Percentiles rank a stretch among this genome's conserved stretches.
phyloP scores from a whole-genome alignment of 2,113 vertebrate genomes.

The Serilophus lunatus region DNA sequence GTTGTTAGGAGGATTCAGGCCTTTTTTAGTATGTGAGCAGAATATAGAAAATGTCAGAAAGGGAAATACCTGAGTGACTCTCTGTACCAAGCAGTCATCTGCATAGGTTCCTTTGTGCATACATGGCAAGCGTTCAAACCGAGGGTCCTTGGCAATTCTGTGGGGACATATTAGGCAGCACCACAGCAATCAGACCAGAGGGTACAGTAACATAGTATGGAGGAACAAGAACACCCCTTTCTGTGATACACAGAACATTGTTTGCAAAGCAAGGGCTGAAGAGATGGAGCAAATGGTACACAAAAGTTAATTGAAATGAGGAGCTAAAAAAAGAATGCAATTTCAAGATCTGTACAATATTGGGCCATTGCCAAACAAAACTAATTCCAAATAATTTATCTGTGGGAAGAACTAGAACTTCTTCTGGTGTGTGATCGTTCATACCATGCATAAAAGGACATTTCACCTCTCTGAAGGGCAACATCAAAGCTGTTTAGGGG shows the following conservation, averaged over 20 bases:
- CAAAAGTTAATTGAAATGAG: background rate
- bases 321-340: background rate
- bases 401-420: background rate
- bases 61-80: conserved; percentile 90
- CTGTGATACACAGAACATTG: background rate
- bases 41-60: background rate
- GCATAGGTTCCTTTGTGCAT: conserved; percentile 95
- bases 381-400: background rate
- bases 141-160: conserved; percentile 95
- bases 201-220: background rate
- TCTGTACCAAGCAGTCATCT: conserved; percentile 96
- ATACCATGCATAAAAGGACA: background rate
- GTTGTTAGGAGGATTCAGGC: background rate
- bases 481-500: background rate
- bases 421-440: background rate
- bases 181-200: background rate
- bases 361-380: background rate
- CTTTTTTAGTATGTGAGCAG: background rate
- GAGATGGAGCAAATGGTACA: background rate
- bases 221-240: background rate
- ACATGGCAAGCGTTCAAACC: conserved; percentile 93
- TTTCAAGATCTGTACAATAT: background rate
- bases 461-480: background rate
- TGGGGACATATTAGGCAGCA: background rate
- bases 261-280: background rate